phyloP scores from a whole-genome alignment of 2,797 vertebrate genomes.

The Cuniculus paca region DNA sequence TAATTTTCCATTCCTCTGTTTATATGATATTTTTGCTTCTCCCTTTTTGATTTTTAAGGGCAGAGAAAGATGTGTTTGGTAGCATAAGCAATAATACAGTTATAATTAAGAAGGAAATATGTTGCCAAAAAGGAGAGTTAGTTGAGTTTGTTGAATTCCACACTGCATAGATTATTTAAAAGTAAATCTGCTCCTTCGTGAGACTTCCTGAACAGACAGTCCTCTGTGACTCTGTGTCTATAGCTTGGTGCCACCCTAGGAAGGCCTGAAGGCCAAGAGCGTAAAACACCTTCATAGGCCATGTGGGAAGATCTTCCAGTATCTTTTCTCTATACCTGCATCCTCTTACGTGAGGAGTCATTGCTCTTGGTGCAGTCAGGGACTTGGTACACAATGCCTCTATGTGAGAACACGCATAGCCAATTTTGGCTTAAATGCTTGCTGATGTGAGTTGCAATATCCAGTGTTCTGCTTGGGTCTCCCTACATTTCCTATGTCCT shows the following conservation, averaged over 20 bases:
- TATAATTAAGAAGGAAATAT: constrained; percentile 62
- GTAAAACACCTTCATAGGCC: not conserved
- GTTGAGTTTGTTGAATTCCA: constrained; percentile 70
- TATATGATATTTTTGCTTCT: constrained; percentile 67
- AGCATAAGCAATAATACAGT: constrained; percentile 62
- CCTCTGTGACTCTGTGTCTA: not conserved
- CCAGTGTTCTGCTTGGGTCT: not conserved
- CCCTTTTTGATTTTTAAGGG: constrained; percentile 57
- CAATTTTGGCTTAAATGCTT: not conserved
- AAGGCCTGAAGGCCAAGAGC: not conserved
- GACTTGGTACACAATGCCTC: no score
- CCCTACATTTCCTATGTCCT: not conserved
- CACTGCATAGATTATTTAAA: constrained; percentile 61
- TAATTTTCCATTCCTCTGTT: constrained; percentile 80
- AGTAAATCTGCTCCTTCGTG: constrained; percentile 30
- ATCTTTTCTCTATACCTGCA: not conserved
- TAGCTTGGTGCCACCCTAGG: not conserved
- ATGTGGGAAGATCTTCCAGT: not conserved
- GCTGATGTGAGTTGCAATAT: not conserved
- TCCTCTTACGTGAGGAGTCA: not conserved
- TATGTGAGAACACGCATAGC: not conserved
- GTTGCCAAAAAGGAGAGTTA: constrained; percentile 74
- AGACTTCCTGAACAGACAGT: not conserved
- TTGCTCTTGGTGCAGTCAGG: not conserved
- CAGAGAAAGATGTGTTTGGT: constrained; percentile 60